Conservation (phyloP, 2,797 vertebrate genomes). For the Phrynocephalus forsythii region DNA sequence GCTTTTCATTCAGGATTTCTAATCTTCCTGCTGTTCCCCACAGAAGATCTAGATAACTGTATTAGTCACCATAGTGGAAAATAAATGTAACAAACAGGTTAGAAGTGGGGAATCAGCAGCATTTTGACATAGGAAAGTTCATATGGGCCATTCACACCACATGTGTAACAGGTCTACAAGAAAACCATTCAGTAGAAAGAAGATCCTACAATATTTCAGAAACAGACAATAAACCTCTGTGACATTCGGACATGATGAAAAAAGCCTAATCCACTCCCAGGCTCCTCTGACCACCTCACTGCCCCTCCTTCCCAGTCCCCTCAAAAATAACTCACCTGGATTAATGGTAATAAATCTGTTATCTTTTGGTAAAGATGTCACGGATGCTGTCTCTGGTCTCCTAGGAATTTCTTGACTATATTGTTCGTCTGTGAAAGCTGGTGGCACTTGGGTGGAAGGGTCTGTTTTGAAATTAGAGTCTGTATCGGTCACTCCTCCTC, state of each 20-base stretch:
- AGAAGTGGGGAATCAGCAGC: background rate
- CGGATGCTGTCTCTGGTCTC: constrained; percentile 67
- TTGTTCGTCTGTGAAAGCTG: constrained; percentile 73
- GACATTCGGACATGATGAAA: background rate
- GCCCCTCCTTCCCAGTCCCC: background rate
- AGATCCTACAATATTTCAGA: background rate
- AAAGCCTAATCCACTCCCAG: background rate
- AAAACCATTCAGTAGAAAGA: background rate
- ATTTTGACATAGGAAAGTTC: background rate
- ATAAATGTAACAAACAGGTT: background rate
- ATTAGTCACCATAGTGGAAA: background rate
- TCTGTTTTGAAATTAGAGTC: constrained; percentile 52
- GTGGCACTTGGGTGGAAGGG: constrained; percentile 79
- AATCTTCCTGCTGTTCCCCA: background rate
- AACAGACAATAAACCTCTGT: background rate
- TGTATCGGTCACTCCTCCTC: constrained; percentile 48
- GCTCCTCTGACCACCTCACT: rapidly evolving
- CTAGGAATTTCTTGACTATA: constrained; percentile 66
- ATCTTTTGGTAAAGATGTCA: constrained; percentile 74
- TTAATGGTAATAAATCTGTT: constrained; percentile 84
- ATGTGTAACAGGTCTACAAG: background rate
- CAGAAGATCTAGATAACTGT: background rate
- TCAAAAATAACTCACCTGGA: constrained; percentile 76
- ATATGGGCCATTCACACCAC: background rate
- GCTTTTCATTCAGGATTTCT: background rate